Conservation (phyloP, 2,113 vertebrate species). For the Panthera uncia region DNA sequence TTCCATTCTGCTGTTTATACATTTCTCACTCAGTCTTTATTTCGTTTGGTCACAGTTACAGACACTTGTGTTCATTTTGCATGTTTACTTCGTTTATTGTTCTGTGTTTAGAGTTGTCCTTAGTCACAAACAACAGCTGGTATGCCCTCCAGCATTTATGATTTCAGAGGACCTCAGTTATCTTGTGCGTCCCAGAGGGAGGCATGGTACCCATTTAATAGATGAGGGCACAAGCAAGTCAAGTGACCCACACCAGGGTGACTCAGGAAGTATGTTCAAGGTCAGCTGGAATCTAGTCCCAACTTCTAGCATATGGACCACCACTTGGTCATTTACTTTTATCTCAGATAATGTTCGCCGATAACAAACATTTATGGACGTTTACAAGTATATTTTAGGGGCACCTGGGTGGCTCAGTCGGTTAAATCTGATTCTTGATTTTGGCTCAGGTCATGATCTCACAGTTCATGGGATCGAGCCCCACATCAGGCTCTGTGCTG, state of each 20-base stretch:
- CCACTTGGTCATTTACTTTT: not conserved
- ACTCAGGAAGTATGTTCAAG: not conserved
- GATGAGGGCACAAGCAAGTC: not conserved
- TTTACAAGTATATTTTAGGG: not conserved
- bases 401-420: too few relatives aligned
- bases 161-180: not conserved
- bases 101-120: not conserved
- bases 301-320: not conserved
- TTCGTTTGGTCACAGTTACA: not conserved
- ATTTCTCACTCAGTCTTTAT: not conserved
- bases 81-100: not conserved
- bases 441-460: too few relatives aligned
- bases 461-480: too few relatives aligned
- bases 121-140: not conserved
- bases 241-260: not conserved
- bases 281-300: not conserved
- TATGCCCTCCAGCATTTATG: not conserved
- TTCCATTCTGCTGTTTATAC: not conserved
- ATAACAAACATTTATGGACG: not conserved
- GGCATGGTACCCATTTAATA: not conserved
- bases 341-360: constrained; percentile 14
- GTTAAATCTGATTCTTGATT: too few relatives aligned
- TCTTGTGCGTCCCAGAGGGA: not conserved
- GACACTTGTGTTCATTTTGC: not conserved
- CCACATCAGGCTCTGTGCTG: too few relatives aligned